phyloP scores from a whole-genome alignment of 2,888 invertebrate genomes.

The Penaeus monodon region DNA sequence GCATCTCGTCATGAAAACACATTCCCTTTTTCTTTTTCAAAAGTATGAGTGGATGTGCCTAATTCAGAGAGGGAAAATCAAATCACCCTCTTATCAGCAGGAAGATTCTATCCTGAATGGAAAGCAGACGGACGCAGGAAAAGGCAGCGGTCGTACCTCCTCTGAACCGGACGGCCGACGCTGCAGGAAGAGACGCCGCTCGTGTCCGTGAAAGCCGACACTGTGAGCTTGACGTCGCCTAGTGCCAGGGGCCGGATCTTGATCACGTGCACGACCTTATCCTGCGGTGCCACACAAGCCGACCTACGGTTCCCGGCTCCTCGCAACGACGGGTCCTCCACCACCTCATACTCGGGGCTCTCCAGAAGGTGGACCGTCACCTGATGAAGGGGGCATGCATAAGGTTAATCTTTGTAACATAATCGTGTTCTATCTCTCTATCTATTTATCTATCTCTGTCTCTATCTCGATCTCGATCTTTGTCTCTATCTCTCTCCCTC shows the following conservation, averaged over 20 bases:
- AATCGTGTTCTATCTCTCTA: no score
- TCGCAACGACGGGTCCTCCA: background rate
- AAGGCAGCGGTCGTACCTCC: background rate
- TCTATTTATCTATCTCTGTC: no score
- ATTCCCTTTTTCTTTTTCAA: no score
- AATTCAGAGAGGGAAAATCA: no score
- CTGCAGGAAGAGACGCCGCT: background rate
- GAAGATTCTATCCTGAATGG: background rate
- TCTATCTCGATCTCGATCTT: no score
- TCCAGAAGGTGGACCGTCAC: background rate
- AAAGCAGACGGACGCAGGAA: background rate
- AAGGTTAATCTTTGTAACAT: no score
- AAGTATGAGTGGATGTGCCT: no score
- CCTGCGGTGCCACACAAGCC: background rate
- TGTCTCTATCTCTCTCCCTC: no score
- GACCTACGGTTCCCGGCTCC: background rate
- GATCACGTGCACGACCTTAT: conserved; percentile 18
- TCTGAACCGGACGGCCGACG: background rate
- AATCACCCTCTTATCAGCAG: no score
- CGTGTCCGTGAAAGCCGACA: conserved; percentile 13
- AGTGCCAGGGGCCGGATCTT: conserved; percentile 6
- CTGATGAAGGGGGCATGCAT: background rate
- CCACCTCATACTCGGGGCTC: conserved; percentile 9
- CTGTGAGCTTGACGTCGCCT: background rate
- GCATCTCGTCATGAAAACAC: no score